These are phyloP conservation scores for Trypoxylus dichotomus DNA, from an alignment of 1,140 invertebrate species.

Conservation along the genomic window DNA sequence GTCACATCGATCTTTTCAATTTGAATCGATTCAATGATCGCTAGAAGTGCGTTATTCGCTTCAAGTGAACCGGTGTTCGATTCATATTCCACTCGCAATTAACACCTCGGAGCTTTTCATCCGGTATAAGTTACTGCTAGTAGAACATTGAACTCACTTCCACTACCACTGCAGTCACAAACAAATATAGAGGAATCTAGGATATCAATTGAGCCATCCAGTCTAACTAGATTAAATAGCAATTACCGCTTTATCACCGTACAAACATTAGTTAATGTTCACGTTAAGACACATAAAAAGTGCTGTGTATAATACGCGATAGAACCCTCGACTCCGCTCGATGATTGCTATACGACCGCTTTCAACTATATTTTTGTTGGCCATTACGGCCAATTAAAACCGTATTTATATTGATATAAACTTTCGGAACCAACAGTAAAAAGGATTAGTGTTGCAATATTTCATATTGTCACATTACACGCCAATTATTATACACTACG, in stretches of 20 bases:
- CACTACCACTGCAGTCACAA: too few species aligned
- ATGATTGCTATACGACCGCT: not conserved
- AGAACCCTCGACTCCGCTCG: not conserved
- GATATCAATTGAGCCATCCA: not conserved
- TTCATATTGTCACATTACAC: constrained; percentile 24
- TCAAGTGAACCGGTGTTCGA: too few species aligned
- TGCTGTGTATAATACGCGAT: too few species aligned
- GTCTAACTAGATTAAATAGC: not conserved
- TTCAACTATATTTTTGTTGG: not conserved
- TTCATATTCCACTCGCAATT: too few species aligned
- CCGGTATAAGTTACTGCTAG: too few species aligned
- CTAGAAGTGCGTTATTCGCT: too few species aligned
- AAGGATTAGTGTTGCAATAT: constrained; percentile 19
- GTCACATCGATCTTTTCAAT: too few species aligned
- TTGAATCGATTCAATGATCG: too few species aligned
- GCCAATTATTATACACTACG: constrained; percentile 22
- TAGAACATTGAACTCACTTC: too few species aligned
- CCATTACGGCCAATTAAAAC: constrained; percentile 3
- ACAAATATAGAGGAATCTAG: too few species aligned
- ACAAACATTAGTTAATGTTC: not conserved
- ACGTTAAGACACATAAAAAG: not conserved
- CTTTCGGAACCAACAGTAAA: constrained; percentile 16
- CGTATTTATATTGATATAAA: constrained; percentile 19
- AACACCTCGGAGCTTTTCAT: too few species aligned
- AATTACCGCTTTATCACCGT: not conserved